Base-by-base conservation (phyloP, 2,797 vertebrate species). In the Buceros bicornis region DNA sequence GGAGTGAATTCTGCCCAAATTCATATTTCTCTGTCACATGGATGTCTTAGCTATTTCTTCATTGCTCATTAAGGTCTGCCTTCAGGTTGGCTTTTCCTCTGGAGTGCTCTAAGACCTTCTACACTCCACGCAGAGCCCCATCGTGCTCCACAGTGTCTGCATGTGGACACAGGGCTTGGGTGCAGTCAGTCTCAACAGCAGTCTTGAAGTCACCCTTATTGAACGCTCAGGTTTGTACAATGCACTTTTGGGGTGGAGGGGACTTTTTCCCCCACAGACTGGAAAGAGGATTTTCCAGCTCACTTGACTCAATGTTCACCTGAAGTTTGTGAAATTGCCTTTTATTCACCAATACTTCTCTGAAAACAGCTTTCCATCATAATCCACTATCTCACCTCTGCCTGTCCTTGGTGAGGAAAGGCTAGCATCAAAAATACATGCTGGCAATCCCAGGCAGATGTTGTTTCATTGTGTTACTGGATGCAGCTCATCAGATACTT, bases 141-240 rank as follows among this genome's bases (percentile, higher is more conserved):
- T 20, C 3, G 33, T 61, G 10, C 12, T 71, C 12, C 28, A 14
- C 8, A 1, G 29, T 47, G 72, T 48, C n/a, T 31, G 33, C 17
- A 13, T 40, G 28, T 0, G 0, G 42, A 21, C 35, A 33, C 10
- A 28, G 33, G 17, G 16, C 33, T 60, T 0, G 5, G 37, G 26
- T 18, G 53, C 4, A 33, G 19, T 15, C n/a, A 20, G 8, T 11
- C 20, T 37, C 1, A 0, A 43, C 43, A 70, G 42, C 54, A 53
- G 12, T 21, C 67, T 73, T 56, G 43, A 31, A 50, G 25, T 31
- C 6, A 47, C 5, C 13, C 12, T 60, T 35, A 48, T 40, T 31
- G 69, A 53, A 56, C 25, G 5, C 20, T 65, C 26, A 53, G 20
- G 5, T 35, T 64, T 56, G 33, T 45, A 28, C 16, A 37, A 16